phyloP scores from a whole-genome alignment of 64 coral and sea anemone species.

The Anthopleura sola region DNA sequence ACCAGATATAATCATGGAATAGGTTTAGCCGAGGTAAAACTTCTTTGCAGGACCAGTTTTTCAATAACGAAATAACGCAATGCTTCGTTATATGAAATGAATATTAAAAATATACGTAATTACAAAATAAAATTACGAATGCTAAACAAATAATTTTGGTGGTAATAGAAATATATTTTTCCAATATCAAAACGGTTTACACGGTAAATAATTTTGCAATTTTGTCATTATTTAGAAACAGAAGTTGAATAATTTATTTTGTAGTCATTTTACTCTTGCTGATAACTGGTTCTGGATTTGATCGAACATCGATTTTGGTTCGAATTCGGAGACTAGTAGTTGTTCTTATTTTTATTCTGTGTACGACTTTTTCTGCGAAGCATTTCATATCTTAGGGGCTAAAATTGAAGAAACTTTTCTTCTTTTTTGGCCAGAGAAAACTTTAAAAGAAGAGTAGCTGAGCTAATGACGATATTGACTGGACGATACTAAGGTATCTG shows the following conservation, averaged over 20 bases:
- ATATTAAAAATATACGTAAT: neutral
- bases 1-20: neutral
- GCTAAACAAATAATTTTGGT: neutral
- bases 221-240: neutral
- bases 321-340: too few species aligned
- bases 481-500: neutral
- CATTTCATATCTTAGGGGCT: too few species aligned
- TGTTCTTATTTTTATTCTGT: too few species aligned
- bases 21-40: neutral
- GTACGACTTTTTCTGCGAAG: too few species aligned
- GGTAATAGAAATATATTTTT: neutral
- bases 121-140: neutral
- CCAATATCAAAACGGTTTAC: neutral
- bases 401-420: neutral
- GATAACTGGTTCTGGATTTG: neutral
- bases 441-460: neutral
- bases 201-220: neutral
- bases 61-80: neutral
- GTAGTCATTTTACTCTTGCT: neutral
- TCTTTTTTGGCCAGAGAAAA: too few species aligned
- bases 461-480: neutral
- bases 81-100: neutral
- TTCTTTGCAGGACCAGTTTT: neutral
- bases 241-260: neutral
- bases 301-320: neutral